A percentile compares a stretch with the other conserved stretches of the same genome.
Conservation (phyloP, 2,113 vertebrate genomes). For the Apeltes quadracus region DNA sequence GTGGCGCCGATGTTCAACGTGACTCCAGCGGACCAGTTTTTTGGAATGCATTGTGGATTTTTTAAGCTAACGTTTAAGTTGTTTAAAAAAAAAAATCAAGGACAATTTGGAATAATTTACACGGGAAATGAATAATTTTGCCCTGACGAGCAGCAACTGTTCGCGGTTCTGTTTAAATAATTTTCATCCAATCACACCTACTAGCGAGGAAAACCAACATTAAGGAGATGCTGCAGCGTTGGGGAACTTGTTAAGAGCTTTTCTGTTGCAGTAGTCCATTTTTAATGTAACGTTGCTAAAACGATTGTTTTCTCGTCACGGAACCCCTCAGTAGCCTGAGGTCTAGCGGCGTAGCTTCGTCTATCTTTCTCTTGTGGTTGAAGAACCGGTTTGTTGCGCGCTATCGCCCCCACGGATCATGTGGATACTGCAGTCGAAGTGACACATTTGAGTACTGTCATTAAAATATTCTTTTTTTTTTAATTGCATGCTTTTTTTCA, state of each 20-base stretch:
- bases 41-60: neutral
- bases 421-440: neutral
- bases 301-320: fast-evolving
- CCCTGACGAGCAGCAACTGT: neutral
- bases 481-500: too few relatives aligned
- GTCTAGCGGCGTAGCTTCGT: constrained; percentile 11
- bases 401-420: constrained; percentile 1
- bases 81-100: neutral
- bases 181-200: neutral
- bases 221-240: fast-evolving
- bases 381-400: neutral
- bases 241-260: neutral
- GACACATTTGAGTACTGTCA: neutral
- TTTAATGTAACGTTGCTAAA: neutral
- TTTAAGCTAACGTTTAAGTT: neutral
- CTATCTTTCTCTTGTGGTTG: too few relatives aligned
- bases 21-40: neutral
- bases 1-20: neutral
- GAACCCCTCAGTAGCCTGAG: neutral
- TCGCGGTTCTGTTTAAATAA: neutral
- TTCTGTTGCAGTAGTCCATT: too few relatives aligned
- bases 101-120: neutral
- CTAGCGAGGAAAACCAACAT: neutral
- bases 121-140: neutral
- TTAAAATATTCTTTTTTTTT: too few relatives aligned